Evolutionary conservation across 1,140 invertebrate genomes (phyloP).

Genomic region (Callitettix versicolor): DNA sequence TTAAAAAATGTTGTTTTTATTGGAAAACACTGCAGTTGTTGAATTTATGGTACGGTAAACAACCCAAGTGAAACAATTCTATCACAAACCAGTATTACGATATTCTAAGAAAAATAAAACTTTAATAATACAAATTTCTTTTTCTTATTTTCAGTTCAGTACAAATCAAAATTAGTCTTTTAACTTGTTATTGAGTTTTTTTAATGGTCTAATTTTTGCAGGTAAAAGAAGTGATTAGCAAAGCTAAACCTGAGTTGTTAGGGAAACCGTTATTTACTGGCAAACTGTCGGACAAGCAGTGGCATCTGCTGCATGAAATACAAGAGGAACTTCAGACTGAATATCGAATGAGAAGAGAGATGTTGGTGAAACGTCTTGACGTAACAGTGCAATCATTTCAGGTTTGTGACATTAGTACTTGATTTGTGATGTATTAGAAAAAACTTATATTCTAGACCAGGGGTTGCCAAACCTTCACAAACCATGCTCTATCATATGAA

Average conservation of each 20-base stretch:
- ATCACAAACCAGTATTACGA: no score
- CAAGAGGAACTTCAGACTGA: conserved; percentile 67
- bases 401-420: conserved; percentile 33
- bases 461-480: not conserved
- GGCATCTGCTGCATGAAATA: conserved; percentile 57
- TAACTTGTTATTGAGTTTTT: no score
- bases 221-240: conserved; percentile 55
- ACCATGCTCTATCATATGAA: no score
- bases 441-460: not conserved
- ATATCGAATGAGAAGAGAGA: conserved; percentile 72
- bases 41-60: no score
- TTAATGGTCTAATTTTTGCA: no score
- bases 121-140: no score
- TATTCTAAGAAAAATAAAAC: no score
- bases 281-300: conserved; percentile 65
- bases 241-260: conserved; percentile 47
- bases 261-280: conserved; percentile 70
- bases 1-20: no score
- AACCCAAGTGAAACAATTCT: no score
- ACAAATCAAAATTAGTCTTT: no score
- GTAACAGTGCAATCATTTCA: conserved; percentile 90
- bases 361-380: conserved; percentile 81
- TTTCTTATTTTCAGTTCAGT: no score
- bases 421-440: not conserved
- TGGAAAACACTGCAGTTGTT: no score